Conservation (phyloP, 2,888 invertebrate genomes). For the Gordius sp. region DNA sequence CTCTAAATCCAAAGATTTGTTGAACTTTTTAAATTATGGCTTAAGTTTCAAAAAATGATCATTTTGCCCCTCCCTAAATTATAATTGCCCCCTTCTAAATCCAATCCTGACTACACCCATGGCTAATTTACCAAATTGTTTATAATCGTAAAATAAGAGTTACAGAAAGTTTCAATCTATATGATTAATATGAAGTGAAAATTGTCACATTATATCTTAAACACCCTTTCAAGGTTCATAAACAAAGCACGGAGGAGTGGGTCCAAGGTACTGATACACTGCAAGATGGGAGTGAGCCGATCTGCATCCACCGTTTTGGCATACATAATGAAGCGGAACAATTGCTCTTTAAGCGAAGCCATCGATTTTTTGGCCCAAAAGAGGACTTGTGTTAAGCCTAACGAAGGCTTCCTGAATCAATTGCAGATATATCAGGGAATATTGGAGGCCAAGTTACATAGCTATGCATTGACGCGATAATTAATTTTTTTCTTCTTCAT, state of each 20-base stretch:
- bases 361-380: slow-evolving; percentile 63
- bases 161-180: slow-evolving; percentile 22
- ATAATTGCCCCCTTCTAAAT: no score
- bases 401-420: slow-evolving; percentile 70
- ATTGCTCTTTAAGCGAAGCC: slow-evolving; percentile 67
- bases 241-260: background rate
- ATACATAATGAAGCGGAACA: slow-evolving; percentile 87
- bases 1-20: no score
- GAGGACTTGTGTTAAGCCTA: slow-evolving; percentile 76
- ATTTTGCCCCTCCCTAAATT: no score
- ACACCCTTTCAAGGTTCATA: slow-evolving; percentile 28
- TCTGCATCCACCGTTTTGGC: slow-evolving; percentile 76
- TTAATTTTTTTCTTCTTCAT: no score
- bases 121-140: no score
- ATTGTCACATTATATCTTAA: slow-evolving; percentile 15
- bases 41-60: no score
- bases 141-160: no score
- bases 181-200: slow-evolving; percentile 21
- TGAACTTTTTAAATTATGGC: no score
- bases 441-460: slow-evolving; percentile 43
- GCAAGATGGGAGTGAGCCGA: slow-evolving; percentile 94
- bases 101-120: no score
- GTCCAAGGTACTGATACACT: slow-evolving; percentile 80
- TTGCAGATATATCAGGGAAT: slow-evolving; percentile 83
- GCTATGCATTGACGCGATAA: no score